Base-by-base conservation (phyloP, 2,113 vertebrate genomes). In the Microcebus ravelobensis region DNA sequence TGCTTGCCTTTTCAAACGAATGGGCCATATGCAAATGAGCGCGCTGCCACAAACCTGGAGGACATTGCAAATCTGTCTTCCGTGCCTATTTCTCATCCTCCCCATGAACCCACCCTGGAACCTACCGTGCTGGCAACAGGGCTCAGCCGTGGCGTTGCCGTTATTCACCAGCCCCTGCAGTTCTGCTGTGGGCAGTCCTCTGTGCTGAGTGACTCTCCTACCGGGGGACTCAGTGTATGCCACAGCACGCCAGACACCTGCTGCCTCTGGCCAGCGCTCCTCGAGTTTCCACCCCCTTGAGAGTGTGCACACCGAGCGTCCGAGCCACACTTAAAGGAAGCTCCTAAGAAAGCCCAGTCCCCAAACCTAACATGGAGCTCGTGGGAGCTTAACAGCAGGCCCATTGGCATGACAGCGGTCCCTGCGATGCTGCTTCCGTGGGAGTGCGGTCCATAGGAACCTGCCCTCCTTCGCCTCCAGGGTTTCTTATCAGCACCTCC, bases 101-200 rank as follows among this genome's bases (percentile, higher is more conserved):
- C 13, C 20, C 31, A 42, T 42, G 42, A 42, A 42, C 0, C 1
- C 3, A 7, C 27, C 52, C 20, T 10, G 29, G 45, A 27, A 14
- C 18, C 8, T 0, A 34, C n/a, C 6, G n/a, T 31, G 18, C 74
- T 10, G 2, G 21, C 42, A 0, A 6, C 0, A 25, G 27, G 42
- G 34, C 11, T 0, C 3, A 1, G 3, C 12, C 8, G 39, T 17
- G 27, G 57, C 61, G 10, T 20, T 23, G 4, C 50, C 45, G 1
- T 55, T 10, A 18, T 3, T 13, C 11, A 3, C 29, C 59, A 4
- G 23, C 5, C 12, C 50, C 25, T 12, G 20, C 2, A 48, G 8
- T 23, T 23, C 17, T 57, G n/a, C 48, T 18, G 18, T 5, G 8
- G 9, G 4, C n/a, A 29, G 5, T 25, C 29, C 36, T 74, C 27